These are phyloP conservation scores for Drosophila varians DNA, from an alignment of 1,140 invertebrate species.

Conservation along the genomic window DNA sequence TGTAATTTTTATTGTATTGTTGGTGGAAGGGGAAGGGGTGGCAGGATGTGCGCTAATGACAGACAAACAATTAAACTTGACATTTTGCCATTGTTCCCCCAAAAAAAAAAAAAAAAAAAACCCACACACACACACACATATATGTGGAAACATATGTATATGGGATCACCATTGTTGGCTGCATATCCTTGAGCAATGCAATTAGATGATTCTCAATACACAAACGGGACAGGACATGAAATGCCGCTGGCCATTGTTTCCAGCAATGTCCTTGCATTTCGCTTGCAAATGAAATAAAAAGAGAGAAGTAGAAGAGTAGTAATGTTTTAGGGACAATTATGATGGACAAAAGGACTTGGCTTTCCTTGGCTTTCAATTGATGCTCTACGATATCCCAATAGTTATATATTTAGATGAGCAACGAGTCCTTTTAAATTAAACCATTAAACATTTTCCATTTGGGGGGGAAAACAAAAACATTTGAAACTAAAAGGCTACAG, in stretches of 20 bases:
- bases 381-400: no score
- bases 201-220: constrained; percentile 62
- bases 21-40: constrained; percentile 1
- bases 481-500: constrained; percentile 5
- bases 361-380: no score
- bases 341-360: no score
- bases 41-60: constrained; percentile 67
- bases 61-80: constrained; percentile 80
- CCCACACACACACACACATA: not conserved
- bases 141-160: not conserved
- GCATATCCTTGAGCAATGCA: constrained; percentile 69
- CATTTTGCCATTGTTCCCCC: constrained; percentile 70
- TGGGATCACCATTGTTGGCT: constrained; percentile 44
- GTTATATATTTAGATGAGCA: no score
- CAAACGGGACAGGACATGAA: constrained; percentile 25
- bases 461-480: constrained; percentile 15
- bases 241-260: constrained; percentile 27
- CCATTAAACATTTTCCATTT: no score
- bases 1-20: not conserved
- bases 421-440: no score
- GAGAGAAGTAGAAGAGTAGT: no score
- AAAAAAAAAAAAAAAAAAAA: no score
- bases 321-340: no score
- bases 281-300: not conserved
- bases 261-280: not conserved